phyloP scores from a whole-genome alignment of 2,888 invertebrate species.

The Dicranocentrus wangi region DNA sequence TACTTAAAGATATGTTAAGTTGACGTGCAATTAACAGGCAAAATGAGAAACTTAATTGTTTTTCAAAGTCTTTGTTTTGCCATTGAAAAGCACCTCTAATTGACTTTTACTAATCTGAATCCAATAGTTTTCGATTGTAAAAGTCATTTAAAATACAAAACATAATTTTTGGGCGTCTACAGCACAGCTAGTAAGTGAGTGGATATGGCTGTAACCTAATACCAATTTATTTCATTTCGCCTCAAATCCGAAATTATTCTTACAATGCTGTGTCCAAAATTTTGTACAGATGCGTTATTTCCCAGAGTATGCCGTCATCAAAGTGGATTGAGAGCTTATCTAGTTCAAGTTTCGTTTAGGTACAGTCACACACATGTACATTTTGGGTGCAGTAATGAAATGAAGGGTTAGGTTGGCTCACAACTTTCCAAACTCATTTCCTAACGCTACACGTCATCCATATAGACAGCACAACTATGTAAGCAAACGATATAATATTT shows the following conservation, averaged over 20 bases:
- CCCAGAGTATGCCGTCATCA: slow-evolving; percentile 14
- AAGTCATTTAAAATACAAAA: slow-evolving; percentile 23
- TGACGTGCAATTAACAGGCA: slow-evolving; percentile 3
- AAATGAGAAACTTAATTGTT: slow-evolving; percentile 3
- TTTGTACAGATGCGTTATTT: background rate
- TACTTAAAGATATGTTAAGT: background rate
- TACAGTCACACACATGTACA: background rate
- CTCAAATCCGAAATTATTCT: background rate
- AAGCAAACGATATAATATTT: too few relatives aligned
- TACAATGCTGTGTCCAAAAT: background rate
- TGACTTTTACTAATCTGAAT: too few relatives aligned
- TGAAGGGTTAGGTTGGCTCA: background rate
- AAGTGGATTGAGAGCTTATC: slow-evolving; percentile 43
- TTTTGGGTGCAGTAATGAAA: slow-evolving; percentile 8
- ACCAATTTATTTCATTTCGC: slow-evolving; percentile 11
- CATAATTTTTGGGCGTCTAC: slow-evolving; percentile 2
- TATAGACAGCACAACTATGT: too few relatives aligned
- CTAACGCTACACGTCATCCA: too few relatives aligned
- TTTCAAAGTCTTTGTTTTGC: too few relatives aligned
- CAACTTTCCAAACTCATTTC: background rate
- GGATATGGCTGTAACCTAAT: background rate
- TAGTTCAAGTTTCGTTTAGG: slow-evolving; percentile 35
- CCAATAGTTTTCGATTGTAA: too few relatives aligned
- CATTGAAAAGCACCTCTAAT: background rate
- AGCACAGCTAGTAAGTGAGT: slow-evolving; percentile 3